phyloP scores from a whole-genome alignment of 2,113 vertebrate species.

The Lagopus muta region DNA sequence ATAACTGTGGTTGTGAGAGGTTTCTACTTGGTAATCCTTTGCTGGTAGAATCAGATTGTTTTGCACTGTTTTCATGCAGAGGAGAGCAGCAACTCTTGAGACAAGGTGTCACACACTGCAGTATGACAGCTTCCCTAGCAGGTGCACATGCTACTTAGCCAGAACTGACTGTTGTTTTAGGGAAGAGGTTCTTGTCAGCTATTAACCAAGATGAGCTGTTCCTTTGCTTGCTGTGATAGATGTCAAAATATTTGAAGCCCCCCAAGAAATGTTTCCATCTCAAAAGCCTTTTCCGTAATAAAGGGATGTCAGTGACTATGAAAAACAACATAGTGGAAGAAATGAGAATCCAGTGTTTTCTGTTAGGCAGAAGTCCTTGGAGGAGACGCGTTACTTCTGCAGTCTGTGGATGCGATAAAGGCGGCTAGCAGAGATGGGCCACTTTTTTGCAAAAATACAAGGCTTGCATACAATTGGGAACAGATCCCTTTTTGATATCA shows the following conservation, averaged over 20 bases:
- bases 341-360: constrained; percentile 1
- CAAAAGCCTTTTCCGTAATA: background rate
- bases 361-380: background rate
- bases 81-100: background rate
- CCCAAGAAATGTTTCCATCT: background rate
- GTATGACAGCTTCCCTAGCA: background rate
- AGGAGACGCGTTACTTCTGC: background rate
- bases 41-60: background rate
- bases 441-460: background rate
- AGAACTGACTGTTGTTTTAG: background rate
- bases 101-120: background rate
- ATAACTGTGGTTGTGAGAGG: background rate
- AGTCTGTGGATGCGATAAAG: background rate
- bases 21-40: background rate
- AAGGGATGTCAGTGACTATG: background rate
- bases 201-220: background rate
- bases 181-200: background rate
- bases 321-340: background rate
- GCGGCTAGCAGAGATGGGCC: background rate
- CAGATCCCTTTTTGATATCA: background rate
- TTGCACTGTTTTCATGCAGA: background rate
- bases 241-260: background rate
- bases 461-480: background rate
- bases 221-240: background rate
- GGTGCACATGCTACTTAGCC: background rate